phyloP scores from a whole-genome alignment of 2,113 vertebrate genomes.

The Cardinalis cardinalis region DNA sequence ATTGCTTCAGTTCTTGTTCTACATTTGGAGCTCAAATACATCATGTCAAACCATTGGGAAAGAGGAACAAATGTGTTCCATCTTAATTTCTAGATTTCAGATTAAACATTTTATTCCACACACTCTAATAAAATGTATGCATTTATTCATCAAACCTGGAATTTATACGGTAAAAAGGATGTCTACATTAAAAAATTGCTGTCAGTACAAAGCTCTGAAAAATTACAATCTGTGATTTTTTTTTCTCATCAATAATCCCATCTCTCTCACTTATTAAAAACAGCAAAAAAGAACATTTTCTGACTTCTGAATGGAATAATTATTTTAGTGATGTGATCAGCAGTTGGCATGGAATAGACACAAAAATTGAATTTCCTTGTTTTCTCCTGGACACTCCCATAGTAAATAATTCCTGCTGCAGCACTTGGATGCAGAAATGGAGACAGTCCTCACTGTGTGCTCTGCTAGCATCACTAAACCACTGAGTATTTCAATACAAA shows the following conservation, averaged over 20 bases:
- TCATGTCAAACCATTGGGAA: background rate
- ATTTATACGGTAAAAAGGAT: background rate
- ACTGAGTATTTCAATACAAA: background rate
- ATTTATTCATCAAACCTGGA: background rate
- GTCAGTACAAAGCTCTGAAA: background rate
- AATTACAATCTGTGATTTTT: background rate
- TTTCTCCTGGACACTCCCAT: background rate
- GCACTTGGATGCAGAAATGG: background rate
- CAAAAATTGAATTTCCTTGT: background rate
- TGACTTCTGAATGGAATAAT: background rate
- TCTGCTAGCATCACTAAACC: background rate
- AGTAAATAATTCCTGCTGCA: background rate
- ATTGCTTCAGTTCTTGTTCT: background rate
- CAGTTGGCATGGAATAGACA: background rate
- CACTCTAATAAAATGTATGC: background rate
- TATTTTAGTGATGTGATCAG: background rate
- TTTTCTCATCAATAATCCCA: background rate
- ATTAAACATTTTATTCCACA: background rate
- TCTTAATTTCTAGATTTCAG: background rate
- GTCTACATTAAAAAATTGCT: background rate
- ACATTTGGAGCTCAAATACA: background rate
- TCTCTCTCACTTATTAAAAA: background rate
- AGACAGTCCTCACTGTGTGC: background rate
- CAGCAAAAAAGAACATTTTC: background rate
- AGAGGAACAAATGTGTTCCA: background rate